Conservation (phyloP, 1,140 invertebrate genomes). For the Parapsyche elsis region DNA sequence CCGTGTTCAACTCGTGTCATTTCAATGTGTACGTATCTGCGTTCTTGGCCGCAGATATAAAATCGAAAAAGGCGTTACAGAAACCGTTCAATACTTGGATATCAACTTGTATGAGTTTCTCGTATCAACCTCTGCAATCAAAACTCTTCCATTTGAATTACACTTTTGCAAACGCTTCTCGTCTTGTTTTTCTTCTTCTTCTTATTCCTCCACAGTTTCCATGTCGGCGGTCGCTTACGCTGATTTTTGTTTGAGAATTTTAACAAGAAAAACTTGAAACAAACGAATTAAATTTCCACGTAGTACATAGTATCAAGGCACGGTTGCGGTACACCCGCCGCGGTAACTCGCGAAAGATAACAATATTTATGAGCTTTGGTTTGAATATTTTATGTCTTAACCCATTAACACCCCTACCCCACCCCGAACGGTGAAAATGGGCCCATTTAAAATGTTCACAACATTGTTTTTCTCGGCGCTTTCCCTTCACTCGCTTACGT, state of each 20-base stretch:
- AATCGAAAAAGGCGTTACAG: background rate
- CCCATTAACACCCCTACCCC: slow-evolving; percentile 45
- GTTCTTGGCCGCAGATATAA: background rate
- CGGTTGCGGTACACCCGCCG: slow-evolving; percentile 7
- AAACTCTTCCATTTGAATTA: too few relatives aligned
- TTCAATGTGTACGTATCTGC: background rate
- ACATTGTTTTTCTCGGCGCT: slow-evolving; percentile 46
- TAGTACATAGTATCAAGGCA: background rate
- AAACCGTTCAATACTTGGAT: background rate
- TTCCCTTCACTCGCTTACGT: slow-evolving; percentile 1
- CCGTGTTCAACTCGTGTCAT: background rate
- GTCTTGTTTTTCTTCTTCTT: too few relatives aligned
- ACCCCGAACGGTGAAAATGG: slow-evolving; percentile 19
- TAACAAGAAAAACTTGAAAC: slow-evolving; percentile 19
- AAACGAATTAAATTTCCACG: slow-evolving; percentile 37
- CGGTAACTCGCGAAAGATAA: slow-evolving; percentile 48
- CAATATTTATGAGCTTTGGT: slow-evolving; percentile 51
- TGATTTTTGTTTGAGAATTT: background rate
- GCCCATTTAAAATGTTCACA: slow-evolving; percentile 49
- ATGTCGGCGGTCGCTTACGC: too few relatives aligned
- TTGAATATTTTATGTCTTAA: slow-evolving; percentile 53
- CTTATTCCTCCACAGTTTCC: too few relatives aligned
- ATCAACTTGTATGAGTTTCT: too few relatives aligned
- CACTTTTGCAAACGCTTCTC: too few relatives aligned
- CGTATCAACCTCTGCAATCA: too few relatives aligned